phyloP scores from a whole-genome alignment of 2,113 vertebrate species.

The Ceyx melanurus region DNA sequence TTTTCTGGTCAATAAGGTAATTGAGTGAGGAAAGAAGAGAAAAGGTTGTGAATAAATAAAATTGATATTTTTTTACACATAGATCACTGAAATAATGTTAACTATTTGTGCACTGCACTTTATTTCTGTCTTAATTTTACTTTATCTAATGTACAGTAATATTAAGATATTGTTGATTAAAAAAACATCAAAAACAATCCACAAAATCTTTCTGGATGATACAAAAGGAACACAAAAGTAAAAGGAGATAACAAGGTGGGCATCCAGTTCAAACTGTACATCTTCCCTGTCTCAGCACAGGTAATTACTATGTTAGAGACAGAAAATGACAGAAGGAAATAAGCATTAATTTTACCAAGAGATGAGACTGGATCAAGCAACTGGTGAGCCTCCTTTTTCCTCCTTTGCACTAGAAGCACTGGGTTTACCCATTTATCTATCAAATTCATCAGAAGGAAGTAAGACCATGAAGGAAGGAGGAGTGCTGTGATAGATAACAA shows the following conservation, averaged over 20 bases:
- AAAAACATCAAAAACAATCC: neutral
- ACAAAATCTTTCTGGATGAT: accelerated
- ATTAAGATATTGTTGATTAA: neutral
- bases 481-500: neutral
- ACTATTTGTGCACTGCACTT: neutral
- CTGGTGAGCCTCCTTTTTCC: neutral
- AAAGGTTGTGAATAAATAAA: constrained; percentile 60
- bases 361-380: neutral
- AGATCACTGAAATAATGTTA: constrained; percentile 31
- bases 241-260: neutral
- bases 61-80: constrained; percentile 58
- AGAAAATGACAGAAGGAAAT: neutral
- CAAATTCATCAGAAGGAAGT: neutral
- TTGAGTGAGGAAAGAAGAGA: constrained; percentile 63
- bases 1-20: constrained; percentile 71
- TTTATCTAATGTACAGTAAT: neutral
- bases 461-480: accelerated
- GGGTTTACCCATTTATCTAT: neutral
- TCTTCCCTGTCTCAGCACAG: neutral
- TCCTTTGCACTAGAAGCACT: neutral
- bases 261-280: neutral
- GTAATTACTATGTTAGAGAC: neutral
- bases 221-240: neutral
- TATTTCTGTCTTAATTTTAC: neutral
- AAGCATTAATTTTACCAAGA: neutral